Evolutionary conservation across 1,140 invertebrate species (phyloP).

Genomic region (Papilio helenus): DNA sequence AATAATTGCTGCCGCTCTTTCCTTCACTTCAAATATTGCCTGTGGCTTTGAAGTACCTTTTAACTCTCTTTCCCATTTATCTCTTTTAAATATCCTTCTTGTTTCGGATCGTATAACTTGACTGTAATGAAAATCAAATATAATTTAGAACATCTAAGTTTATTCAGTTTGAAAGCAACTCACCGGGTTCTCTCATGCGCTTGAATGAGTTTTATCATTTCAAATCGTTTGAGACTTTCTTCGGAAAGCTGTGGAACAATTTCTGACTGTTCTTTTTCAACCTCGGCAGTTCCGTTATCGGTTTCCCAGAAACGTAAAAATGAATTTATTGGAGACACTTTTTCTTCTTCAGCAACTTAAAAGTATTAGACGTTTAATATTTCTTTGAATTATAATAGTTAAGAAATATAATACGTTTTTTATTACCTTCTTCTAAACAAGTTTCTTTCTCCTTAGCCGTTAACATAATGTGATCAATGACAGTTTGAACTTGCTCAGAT

Average conservation of each 20-base stretch:
- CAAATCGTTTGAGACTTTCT: slow-evolving; percentile 50
- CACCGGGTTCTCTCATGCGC: slow-evolving; percentile 68
- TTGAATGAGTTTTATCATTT: slow-evolving; percentile 57
- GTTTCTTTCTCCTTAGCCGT: slow-evolving; percentile 47
- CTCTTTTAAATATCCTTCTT: slow-evolving; percentile 51
- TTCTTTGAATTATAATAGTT: neutral
- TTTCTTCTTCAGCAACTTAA: slow-evolving; percentile 22
- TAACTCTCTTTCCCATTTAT: slow-evolving; percentile 65
- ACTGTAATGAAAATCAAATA: slow-evolving; percentile 47
- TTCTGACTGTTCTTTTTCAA: slow-evolving; percentile 45
- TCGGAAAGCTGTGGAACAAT: slow-evolving; percentile 50
- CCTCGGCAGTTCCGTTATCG: slow-evolving; percentile 36
- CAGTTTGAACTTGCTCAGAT: slow-evolving; percentile 42
- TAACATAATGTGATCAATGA: slow-evolving; percentile 49
- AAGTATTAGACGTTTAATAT: neutral
- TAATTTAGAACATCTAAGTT: slow-evolving; percentile 27
- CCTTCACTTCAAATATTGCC: slow-evolving; percentile 51
- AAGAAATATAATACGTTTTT: neutral
- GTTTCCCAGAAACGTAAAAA: slow-evolving; percentile 26
- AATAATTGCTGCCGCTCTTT: slow-evolving; percentile 60
- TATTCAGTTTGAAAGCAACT: neutral
- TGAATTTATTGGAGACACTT: neutral
- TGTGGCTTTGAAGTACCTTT: slow-evolving; percentile 53
- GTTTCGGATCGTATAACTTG: slow-evolving; percentile 49
- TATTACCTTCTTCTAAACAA: slow-evolving; percentile 28